Evolutionary conservation across 2,113 vertebrate species (phyloP), one percentile per base, ranked within the genome.

Genomic region (Sylvia atricapilla): DNA sequence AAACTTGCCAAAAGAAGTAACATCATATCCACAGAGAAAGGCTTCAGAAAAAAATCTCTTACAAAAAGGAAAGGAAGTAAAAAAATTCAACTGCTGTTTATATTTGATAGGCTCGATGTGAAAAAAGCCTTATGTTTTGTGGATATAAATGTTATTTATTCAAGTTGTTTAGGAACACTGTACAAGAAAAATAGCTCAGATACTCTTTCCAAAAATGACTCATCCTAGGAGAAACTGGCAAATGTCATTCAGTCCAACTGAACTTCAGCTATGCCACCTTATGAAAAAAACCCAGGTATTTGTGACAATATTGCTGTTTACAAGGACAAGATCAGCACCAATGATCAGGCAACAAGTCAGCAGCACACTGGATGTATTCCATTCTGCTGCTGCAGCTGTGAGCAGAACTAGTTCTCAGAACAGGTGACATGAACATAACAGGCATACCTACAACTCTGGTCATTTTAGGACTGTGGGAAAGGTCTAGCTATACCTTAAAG

Each of bases 241-340:
- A n/a, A 84, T 78, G 13, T 5, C 28, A 60, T 58, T 35, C 12
- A 39, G 60, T 39, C 5, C 8, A 37, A n/a, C 37, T 87, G 15
- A 84, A 78, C 35, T 87, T 67, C 27, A 79, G 20, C n/a, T 93
- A 14, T 10, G 9, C 52, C 10, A 67, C 11, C 12, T 55, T 43
- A n/a, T 0, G 4, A 13, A 21, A 43, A 30, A 8, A 1, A 0
- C 0, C 3, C 24, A 22, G 1, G 4, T 23, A 19, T 39, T 24
- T 25, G 12, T 16, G 47, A 47, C 11, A 62, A 69, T 13, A 76
- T 7, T 23, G 39, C 43, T 20, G 9, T 69, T 81, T 49, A 8
- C 9, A 60, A 60, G 64, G 30, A 60, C 11, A 25, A 47, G 27
- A 50, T 37, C 28, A 50, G 35, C 15, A 58, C 3, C 69, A 66